Evolutionary conservation across 2,888 invertebrate genomes (phyloP).

Genomic region (Timema podura): DNA sequence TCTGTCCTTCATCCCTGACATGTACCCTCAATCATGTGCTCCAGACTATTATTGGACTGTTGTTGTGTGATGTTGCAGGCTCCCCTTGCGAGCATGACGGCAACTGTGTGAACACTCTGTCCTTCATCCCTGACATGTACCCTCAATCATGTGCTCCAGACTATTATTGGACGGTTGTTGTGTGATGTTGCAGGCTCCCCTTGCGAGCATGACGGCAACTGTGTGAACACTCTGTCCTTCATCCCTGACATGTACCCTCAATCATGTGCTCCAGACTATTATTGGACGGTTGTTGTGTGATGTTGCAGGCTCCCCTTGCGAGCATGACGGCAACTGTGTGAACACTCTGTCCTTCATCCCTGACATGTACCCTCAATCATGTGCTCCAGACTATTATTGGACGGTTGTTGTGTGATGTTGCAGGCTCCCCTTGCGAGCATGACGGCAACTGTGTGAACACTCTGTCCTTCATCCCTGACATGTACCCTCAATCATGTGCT

Average conservation of each 20-base stretch:
- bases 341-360: slow-evolving; percentile 94
- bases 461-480: slow-evolving; percentile 92
- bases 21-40: slow-evolving; percentile 92
- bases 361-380: slow-evolving; percentile 93
- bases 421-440: slow-evolving; percentile 93
- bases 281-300: too few species aligned
- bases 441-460: slow-evolving; percentile 96
- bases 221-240: slow-evolving; percentile 94
- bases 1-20: slow-evolving; percentile 92
- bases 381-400: too few species aligned
- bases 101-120: slow-evolving; percentile 94
- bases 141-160: too few species aligned
- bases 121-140: slow-evolving; percentile 93
- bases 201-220: slow-evolving; percentile 94
- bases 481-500: slow-evolving; percentile 92
- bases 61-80: too few species aligned
- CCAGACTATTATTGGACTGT: too few species aligned
- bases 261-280: too few species aligned
- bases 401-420: too few species aligned
- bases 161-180: too few species aligned
- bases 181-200: slow-evolving; percentile 91
- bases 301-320: slow-evolving; percentile 92
- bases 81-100: slow-evolving; percentile 97
- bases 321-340: slow-evolving; percentile 94
- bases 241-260: slow-evolving; percentile 93